phyloP scores from a whole-genome alignment of 1,140 invertebrate species.

The Artemia franciscana region DNA sequence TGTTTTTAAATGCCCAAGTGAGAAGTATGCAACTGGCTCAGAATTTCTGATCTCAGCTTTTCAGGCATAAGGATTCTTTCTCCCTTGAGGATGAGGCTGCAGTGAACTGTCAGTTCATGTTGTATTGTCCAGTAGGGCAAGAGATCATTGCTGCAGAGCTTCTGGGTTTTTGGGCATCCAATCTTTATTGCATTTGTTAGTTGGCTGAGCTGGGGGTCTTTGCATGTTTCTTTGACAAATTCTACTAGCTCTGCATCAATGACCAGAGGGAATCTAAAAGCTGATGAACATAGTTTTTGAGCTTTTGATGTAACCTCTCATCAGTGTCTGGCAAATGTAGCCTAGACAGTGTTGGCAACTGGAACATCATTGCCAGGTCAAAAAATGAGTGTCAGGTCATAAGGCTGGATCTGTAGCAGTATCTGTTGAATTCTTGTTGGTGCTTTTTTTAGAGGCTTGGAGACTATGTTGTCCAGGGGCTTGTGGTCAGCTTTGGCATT shows the following conservation, averaged over 20 bases:
- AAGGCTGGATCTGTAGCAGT: too few species aligned
- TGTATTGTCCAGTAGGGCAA: not conserved
- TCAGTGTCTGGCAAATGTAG: not conserved
- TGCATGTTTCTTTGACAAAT: not conserved
- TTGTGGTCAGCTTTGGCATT: too few species aligned
- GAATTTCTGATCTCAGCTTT: not conserved
- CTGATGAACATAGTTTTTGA: not conserved
- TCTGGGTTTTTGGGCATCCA: not conserved
- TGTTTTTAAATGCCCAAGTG: not conserved
- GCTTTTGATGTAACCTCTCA: not conserved
- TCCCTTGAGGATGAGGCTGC: not conserved
- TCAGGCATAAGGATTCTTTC: not conserved
- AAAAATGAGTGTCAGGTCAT: too few species aligned
- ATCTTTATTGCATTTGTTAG: not conserved
- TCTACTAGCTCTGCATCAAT: not conserved
- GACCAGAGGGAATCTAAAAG: not conserved
- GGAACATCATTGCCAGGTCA: too few species aligned
- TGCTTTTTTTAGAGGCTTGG: too few species aligned
- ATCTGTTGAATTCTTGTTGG: too few species aligned
- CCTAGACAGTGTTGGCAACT: not conserved
- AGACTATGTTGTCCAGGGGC: too few species aligned
- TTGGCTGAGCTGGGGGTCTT: not conserved
- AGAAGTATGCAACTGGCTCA: not conserved
- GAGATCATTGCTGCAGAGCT: not conserved
- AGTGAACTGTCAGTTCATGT: not conserved